Evolutionary conservation across 2,113 vertebrate species (phyloP), one percentile per base, ranked within the genome.

Genomic region (Xerus inauris): DNA sequence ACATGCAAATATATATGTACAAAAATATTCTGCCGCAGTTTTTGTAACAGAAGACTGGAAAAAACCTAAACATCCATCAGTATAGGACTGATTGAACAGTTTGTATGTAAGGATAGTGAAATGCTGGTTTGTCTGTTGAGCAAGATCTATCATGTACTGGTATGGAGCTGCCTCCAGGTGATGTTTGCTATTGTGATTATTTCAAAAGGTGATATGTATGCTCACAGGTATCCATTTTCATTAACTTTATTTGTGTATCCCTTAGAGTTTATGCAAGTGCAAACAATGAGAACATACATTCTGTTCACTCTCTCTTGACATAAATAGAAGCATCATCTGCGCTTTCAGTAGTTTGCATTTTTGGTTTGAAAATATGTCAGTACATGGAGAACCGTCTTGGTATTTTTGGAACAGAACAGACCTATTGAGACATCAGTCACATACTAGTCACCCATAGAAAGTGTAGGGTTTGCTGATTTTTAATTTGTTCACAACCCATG

Each of bases 211-310:
- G 20, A 16, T 83, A 19, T 8, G 62, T 28, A 47, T 71, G 42
- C 45, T 84, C 35, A 59, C 71, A 81, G n/a, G 6, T 54, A 64
- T 72, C 16, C 3, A 75, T 6, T 62, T 59, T 51, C 10, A 35
- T 49, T 81, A 71, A 62, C 45, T 77, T 71, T 82, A 3, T 76
- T 45, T 91, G 38, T 73, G 4, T 90, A 35, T 81, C 32, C 24
- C 20, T 89, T 51, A 80, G 54, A 73, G 26, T 54, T 57, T 89
- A 32, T 35, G 4, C 75, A 88, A 91, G n/a, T 76, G 30, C 28
- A 76, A 69, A 75, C 42, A 76, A 6, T 35, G 38, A 87, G 65
- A 73, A 45, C 40, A 51, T 79, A 69, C 87, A 42, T 92, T 87
- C 20, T 73, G 14, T 67, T 67, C 14, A 45, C 17, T n/a, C 0